Evolutionary conservation across 2,113 vertebrate genomes (phyloP).

Genomic region (Rhineura floridana): DNA sequence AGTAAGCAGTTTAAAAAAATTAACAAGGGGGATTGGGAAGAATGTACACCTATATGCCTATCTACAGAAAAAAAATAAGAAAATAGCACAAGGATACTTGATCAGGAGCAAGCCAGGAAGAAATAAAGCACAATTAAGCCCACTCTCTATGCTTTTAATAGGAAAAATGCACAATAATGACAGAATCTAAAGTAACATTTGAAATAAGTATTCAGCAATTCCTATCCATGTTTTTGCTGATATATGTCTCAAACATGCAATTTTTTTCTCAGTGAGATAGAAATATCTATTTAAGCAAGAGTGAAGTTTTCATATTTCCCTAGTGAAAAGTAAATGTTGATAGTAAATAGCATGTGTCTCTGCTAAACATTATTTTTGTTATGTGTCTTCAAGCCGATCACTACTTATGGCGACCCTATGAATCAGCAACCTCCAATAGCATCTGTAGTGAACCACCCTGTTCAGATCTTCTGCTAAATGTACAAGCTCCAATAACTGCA

Average conservation of each 20-base stretch:
- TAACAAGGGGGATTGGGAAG: not conserved
- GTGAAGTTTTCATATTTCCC: not conserved
- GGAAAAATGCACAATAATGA: not conserved
- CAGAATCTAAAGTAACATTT: not conserved
- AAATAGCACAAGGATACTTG: not conserved
- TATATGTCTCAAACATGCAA: not conserved
- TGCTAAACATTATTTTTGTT: no score
- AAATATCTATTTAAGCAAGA: not conserved
- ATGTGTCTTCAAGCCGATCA: no score
- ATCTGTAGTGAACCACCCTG: no score
- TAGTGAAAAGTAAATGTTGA: not conserved
- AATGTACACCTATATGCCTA: not conserved
- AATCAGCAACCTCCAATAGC: no score
- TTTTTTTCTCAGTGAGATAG: not conserved
- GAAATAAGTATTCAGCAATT: not conserved
- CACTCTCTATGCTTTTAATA: not conserved
- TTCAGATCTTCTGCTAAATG: not conserved
- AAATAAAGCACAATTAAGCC: not conserved
- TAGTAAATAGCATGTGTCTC: not conserved
- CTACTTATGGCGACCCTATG: no score
- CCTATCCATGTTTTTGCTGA: not conserved
- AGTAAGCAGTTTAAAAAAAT: not conserved
- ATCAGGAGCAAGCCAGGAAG: not conserved
- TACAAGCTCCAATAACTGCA: not conserved
- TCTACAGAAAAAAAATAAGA: not conserved